Conservation (phyloP, 1,140 invertebrate genomes). For the Heliconius hermathena region DNA sequence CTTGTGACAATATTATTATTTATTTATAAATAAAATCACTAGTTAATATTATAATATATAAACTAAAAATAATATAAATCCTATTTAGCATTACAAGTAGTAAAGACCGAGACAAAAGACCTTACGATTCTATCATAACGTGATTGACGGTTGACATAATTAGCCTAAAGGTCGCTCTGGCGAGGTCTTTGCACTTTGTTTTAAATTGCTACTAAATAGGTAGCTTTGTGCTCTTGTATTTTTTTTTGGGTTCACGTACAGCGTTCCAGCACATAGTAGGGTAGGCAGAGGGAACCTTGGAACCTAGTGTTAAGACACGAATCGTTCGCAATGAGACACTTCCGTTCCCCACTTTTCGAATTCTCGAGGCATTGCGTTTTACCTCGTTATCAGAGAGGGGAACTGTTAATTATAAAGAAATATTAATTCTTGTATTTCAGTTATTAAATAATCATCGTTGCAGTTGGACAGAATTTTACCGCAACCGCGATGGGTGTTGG, state of each 20-base stretch:
- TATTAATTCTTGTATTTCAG: too few relatives aligned
- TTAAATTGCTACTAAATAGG: slow-evolving; percentile 8
- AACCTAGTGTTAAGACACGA: neutral
- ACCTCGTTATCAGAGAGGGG: too few relatives aligned
- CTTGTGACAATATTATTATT: too few relatives aligned
- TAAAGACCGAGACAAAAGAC: slow-evolving; percentile 16
- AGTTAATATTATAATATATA: too few relatives aligned
- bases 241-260: too few relatives aligned
- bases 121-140: slow-evolving; percentile 29
- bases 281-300: too few relatives aligned
- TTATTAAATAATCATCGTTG: too few relatives aligned
- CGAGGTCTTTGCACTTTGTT: slow-evolving; percentile 17
- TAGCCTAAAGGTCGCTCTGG: slow-evolving; percentile 20
- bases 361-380: neutral
- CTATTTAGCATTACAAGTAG: neutral
- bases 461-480: too few relatives aligned
- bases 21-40: too few relatives aligned
- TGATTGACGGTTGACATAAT: slow-evolving; percentile 36
- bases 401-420: too few relatives aligned
- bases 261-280: too few relatives aligned
- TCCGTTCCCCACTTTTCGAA: neutral
- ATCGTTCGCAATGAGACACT: neutral
- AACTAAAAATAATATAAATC: neutral
- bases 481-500: too few relatives aligned
- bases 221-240: neutral